These are phyloP conservation scores for Nymphalis c-album DNA, from an alignment of 2,888 invertebrate species.

Conservation along the genomic window DNA sequence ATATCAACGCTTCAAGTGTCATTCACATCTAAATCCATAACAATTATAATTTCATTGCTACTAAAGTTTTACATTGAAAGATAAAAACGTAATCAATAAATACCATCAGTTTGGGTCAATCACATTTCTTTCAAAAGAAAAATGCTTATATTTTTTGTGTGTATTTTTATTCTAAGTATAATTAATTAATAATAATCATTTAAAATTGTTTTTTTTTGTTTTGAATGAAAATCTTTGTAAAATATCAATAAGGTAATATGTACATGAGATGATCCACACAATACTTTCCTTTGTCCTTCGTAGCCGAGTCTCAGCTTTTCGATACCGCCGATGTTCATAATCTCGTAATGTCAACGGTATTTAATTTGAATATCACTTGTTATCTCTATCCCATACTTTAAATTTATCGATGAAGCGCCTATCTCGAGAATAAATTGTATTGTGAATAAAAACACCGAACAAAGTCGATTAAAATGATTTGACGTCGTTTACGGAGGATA, in stretches of 20 bases:
- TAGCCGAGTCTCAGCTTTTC: conserved; percentile 62
- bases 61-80: too few relatives aligned
- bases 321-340: conserved; percentile 74
- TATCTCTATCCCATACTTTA: conserved; percentile 73
- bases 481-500: conserved; percentile 28
- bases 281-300: conserved; percentile 61
- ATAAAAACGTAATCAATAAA: too few relatives aligned
- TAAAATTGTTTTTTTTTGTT: too few relatives aligned
- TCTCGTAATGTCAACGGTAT: conserved; percentile 71
- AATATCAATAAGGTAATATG: too few relatives aligned
- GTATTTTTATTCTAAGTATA: too few relatives aligned
- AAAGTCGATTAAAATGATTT: conserved; percentile 38
- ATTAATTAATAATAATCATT: too few relatives aligned
- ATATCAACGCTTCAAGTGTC: background rate
- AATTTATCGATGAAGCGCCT: conserved; percentile 73
- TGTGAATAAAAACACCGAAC: conserved; percentile 42
- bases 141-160: too few relatives aligned
- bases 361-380: conserved; percentile 80
- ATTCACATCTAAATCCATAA: background rate
- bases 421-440: conserved; percentile 49
- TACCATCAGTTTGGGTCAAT: too few relatives aligned
- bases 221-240: too few relatives aligned
- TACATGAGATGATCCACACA: conserved; percentile 46
- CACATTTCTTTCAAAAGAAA: too few relatives aligned
- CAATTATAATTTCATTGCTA: background rate